Conservation (phyloP, 2,113 vertebrate species). For the Anarrhichthys ocellatus region DNA sequence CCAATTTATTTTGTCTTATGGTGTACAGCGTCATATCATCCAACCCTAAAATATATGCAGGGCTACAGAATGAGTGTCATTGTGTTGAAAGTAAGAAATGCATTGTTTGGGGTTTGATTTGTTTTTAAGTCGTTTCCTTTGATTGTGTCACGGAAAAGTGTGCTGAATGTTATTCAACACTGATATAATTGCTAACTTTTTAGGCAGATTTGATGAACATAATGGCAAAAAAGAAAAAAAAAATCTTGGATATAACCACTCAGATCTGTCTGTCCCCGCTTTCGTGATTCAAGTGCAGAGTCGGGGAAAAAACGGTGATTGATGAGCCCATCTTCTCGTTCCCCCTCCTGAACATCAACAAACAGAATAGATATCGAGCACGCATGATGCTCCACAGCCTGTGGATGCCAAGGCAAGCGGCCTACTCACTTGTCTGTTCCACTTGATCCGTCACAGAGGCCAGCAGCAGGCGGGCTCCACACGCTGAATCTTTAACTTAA, state of each 20-base stretch:
- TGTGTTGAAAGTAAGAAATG: background rate
- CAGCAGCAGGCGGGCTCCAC: constrained; percentile 44
- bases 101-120: background rate
- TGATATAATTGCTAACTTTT: constrained; percentile 12
- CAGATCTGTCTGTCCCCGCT: constrained; percentile 26
- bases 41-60: background rate
- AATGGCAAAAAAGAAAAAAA: constrained; percentile 12
- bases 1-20: background rate
- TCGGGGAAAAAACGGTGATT: constrained; percentile 68
- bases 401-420: constrained; percentile 53
- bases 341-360: constrained; percentile 55
- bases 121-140: background rate
- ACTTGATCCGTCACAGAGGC: constrained; percentile 69
- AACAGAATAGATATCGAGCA: constrained; percentile 57
- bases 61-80: background rate
- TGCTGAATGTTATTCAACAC: background rate
- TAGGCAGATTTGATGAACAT: constrained; percentile 16
- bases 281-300: constrained; percentile 54
- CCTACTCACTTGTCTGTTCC: constrained; percentile 74
- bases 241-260: constrained; percentile 17
- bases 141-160: background rate
- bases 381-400: constrained; percentile 53
- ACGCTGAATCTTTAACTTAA: constrained; percentile 68
- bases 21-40: background rate
- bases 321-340: constrained; percentile 69